These are phyloP conservation scores for Blastobasis adustella DNA, from an alignment of 2,888 invertebrate species.

Conservation along the genomic window DNA sequence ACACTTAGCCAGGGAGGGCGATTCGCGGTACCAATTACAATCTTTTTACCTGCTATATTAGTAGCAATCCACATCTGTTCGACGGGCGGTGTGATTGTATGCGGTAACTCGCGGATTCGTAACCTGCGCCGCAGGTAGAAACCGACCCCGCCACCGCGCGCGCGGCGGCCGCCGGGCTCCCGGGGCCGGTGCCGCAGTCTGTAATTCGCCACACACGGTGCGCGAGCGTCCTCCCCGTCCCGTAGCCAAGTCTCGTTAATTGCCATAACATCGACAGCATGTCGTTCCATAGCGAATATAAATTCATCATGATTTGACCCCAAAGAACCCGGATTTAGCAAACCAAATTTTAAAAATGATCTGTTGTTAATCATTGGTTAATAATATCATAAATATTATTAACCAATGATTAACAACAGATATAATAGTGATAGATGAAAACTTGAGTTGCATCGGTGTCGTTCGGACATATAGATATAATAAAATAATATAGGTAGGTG, in stretches of 20 bases:
- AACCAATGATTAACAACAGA: too few relatives aligned
- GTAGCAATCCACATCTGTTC: slow-evolving; percentile 4
- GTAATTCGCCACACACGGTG: background rate
- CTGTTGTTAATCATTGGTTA: too few relatives aligned
- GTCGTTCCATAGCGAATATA: too few relatives aligned
- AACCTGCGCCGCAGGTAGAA: background rate
- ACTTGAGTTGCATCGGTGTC: too few relatives aligned
- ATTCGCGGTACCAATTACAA: slow-evolving; percentile 6
- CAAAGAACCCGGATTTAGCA: too few relatives aligned
- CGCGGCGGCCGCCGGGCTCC: background rate
- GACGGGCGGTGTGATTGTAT: background rate
- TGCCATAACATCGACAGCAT: background rate
- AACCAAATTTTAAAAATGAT: too few relatives aligned
- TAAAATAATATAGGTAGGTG: too few relatives aligned
- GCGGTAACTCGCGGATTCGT: background rate
- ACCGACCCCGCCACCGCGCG: slow-evolving; percentile 1
- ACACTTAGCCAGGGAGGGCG: slow-evolving; percentile 3
- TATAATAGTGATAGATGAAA: too few relatives aligned
- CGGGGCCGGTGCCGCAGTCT: background rate
- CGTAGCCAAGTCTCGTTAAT: slow-evolving; percentile 3
- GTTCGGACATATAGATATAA: too few relatives aligned
- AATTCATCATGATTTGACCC: too few relatives aligned
- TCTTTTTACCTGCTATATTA: background rate
- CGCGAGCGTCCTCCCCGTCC: background rate
- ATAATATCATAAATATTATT: too few relatives aligned